phyloP scores from a whole-genome alignment of 2,113 vertebrate species.

The Camelus dromedarius region DNA sequence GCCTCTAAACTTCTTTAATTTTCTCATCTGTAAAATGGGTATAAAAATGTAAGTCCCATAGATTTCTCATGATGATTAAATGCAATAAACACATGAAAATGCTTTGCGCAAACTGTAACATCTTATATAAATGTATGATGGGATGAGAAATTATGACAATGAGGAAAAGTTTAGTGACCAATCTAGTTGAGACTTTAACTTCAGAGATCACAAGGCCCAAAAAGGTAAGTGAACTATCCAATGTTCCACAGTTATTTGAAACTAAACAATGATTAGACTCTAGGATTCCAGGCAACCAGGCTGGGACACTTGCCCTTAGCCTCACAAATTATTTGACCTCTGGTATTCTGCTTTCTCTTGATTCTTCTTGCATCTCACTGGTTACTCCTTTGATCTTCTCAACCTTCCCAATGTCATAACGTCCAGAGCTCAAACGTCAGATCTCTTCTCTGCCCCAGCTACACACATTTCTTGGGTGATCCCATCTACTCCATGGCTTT shows the following conservation, averaged over 20 bases:
- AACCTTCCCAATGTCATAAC: background rate
- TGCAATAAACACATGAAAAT: constrained; percentile 42
- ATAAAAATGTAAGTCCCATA: constrained; percentile 19
- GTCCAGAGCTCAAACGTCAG: background rate
- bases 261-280: constrained; percentile 17
- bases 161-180: background rate
- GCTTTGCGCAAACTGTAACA: constrained; percentile 40
- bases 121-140: background rate
- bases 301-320: background rate
- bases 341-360: background rate
- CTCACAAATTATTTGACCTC: background rate
- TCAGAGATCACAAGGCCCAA: background rate
- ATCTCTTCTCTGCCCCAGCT: constrained; percentile 6
- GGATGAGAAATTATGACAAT: background rate
- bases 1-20: constrained; percentile 50
- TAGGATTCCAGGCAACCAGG: background rate
- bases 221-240: background rate
- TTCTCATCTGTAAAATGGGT: constrained; percentile 38
- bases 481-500: constrained; percentile 5
- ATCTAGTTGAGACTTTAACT: background rate
- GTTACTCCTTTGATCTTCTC: background rate
- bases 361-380: background rate
- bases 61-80: constrained; percentile 9
- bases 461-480: constrained; percentile 18
- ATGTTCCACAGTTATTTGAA: background rate